Evolutionary conservation across 2,797 vertebrate genomes (phyloP), one percentile per base, ranked within the genome.

Genomic region (Podarcis siculus): DNA sequence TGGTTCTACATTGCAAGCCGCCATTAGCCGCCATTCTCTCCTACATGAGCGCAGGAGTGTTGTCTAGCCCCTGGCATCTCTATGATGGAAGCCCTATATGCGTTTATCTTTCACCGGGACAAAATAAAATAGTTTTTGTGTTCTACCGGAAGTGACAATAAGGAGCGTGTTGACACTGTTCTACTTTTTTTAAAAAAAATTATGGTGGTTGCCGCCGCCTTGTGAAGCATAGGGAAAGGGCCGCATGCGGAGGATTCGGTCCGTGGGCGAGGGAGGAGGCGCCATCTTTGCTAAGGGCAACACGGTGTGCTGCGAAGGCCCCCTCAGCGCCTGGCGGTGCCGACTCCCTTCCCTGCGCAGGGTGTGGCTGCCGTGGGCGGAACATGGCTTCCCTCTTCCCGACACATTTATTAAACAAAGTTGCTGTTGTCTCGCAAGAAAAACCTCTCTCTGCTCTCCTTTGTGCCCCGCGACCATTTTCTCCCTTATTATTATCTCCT

Each of bases 271-370:
- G 45, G 77, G 19, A 7, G 10, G 17, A 79, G 87, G 3, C 23
- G n/a, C 86, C 89, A 81, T 92, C 13, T 88, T 89, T 83, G 71
- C 19, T 82, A 39, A 75, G 91, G 91, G 86, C 87, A 66, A 77
- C 2, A 25, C 25, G 17, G 58, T 3, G 25, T 27, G 55, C 32
- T 8, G 32, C 79, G 21, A 80, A 27, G n/a, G 17, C 4, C 55
- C 5, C 2, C 19, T 35, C 21, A 17, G 49, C 32, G 17, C 82
- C 83, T 7, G 73, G 25, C 35, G 27, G 45, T 5, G 25, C 8
- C 83, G 2, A 27, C 8, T 9, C 58, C 23, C 15, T 2, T 58
- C 1, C 17, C 27, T 2, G 13, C 35, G 17, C 19, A 78, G 75
- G 12, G 75, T 8, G 61, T 23, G 66, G 30, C 7, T 8, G 12